phyloP scores from a whole-genome alignment of 2,113 vertebrate genomes.

The Chamaetylas fuelleborni region DNA sequence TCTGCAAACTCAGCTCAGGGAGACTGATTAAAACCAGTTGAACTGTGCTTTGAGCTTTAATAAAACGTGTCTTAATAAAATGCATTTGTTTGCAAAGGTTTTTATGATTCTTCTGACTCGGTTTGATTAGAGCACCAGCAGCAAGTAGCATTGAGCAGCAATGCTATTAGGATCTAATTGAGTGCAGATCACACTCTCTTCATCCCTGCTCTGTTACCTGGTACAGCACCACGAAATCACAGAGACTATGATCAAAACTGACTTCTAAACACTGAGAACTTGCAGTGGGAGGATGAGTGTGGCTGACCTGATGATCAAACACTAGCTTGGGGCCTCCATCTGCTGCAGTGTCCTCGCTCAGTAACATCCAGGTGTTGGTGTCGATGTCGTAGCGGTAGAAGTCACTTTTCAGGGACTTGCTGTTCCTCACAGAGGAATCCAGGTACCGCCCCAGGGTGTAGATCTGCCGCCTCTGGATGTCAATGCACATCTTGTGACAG shows the following conservation, averaged over 20 bases:
- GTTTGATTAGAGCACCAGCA: neutral
- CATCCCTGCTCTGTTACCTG: neutral
- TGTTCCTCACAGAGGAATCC: constrained; percentile 97
- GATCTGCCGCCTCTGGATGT: constrained; percentile 93
- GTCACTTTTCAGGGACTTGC: constrained; percentile 96
- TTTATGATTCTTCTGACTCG: neutral
- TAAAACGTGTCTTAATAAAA: neutral
- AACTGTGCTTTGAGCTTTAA: neutral
- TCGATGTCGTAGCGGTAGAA: constrained; percentile 98
- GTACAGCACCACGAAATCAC: rapidly evolving
- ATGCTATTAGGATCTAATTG: neutral
- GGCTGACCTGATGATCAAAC: constrained; percentile 95
- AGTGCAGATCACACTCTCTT: neutral
- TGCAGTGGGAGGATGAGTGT: neutral
- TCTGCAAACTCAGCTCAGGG: neutral
- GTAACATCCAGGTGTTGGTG: constrained; percentile 91
- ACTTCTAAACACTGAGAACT: neutral
- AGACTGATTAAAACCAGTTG: neutral
- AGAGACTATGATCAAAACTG: rapidly evolving
- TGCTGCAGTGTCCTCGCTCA: constrained; percentile 94
- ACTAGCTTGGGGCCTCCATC: constrained; percentile 96
- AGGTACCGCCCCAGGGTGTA: constrained; percentile 96
- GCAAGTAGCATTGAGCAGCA: neutral
- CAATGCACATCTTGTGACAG: constrained; percentile 99
- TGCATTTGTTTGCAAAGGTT: neutral